These are phyloP conservation scores for Spicauda simplicius DNA, from an alignment of 2,888 invertebrate genomes.

Conservation along the genomic window DNA sequence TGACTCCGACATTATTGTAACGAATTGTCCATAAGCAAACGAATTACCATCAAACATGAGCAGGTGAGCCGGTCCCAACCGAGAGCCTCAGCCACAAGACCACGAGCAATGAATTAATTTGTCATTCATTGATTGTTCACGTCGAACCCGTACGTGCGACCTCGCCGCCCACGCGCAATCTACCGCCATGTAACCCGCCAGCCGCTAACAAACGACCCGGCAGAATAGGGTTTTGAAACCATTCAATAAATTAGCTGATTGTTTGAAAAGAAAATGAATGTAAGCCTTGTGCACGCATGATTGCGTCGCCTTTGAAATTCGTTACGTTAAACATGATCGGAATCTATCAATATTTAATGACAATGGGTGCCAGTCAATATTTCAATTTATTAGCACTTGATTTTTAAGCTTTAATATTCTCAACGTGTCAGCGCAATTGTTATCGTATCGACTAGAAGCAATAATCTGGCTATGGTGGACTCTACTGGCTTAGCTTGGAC, in stretches of 20 bases:
- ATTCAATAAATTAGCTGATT: conserved; percentile 40
- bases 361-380: not conserved
- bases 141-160: conserved; percentile 58
- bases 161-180: conserved; percentile 65
- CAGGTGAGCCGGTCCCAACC: not conserved
- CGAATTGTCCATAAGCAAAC: too few species aligned
- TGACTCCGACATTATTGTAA: too few species aligned
- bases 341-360: conserved; percentile 8
- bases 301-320: conserved; percentile 12
- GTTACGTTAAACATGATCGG: conserved; percentile 15
- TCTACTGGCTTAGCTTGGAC: too few species aligned
- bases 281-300: conserved; percentile 22
- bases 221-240: conserved; percentile 40
- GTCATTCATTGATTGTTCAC: conserved; percentile 73
- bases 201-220: conserved; percentile 48
- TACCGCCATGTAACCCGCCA: conserved; percentile 51
- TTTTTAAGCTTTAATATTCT: not conserved
- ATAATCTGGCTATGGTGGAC: too few species aligned
- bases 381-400: not conserved
- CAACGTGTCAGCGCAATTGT: too few species aligned
- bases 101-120: conserved; percentile 53
- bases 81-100: not conserved
- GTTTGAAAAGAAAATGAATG: conserved; percentile 31
- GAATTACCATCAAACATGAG: too few species aligned
- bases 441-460: too few species aligned